Conservation (phyloP, 1,140 invertebrate genomes). For the Coptotermes formosanus region DNA sequence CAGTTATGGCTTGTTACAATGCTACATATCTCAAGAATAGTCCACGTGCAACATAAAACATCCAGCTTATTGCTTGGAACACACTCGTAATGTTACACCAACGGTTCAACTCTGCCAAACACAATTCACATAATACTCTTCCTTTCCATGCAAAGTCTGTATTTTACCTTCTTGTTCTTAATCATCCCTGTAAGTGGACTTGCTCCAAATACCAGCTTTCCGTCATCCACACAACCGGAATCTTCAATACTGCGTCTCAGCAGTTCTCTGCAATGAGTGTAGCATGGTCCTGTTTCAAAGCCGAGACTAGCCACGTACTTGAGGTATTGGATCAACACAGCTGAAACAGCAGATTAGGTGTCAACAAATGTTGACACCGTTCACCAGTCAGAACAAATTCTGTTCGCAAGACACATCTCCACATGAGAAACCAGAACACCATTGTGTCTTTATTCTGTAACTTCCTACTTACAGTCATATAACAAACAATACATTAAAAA, state of each 20-base stretch:
- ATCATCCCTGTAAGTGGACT: slow-evolving; percentile 14
- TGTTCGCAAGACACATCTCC: no score
- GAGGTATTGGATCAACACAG: slow-evolving; percentile 58
- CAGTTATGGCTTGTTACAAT: no score
- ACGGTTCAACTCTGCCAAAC: background rate
- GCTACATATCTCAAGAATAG: no score
- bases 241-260: slow-evolving; percentile 48
- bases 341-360: slow-evolving; percentile 39
- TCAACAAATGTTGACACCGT: no score
- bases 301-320: slow-evolving; percentile 58
- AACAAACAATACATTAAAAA: no score
- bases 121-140: background rate
- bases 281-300: slow-evolving; percentile 66
- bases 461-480: no score
- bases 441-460: no score
- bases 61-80: no score
- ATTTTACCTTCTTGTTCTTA: slow-evolving; percentile 30
- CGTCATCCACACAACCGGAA: slow-evolving; percentile 45
- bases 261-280: slow-evolving; percentile 51
- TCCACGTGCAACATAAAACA: no score
- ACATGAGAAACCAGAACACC: no score
- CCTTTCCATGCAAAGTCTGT: background rate
- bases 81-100: background rate
- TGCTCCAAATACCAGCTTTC: slow-evolving; percentile 44
- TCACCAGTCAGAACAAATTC: no score